Evolutionary conservation across 92 coral and sea anemone genomes (phyloP), one percentile per base, ranked within the genome.

Genomic region (Palythoa grandiflora): DNA sequence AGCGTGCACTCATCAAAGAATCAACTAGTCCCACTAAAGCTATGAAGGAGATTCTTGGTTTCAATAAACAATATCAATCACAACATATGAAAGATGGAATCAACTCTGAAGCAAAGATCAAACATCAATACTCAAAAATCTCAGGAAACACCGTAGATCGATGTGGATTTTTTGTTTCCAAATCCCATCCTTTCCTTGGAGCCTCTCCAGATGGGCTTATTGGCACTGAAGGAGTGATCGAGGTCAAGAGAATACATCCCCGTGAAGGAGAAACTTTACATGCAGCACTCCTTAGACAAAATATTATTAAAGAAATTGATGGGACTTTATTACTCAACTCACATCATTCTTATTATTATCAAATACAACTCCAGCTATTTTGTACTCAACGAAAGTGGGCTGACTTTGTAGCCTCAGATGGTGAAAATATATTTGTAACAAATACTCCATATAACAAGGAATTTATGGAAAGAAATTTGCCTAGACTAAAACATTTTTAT

Each of bases 171-270:
- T 89, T 92, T 89, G 88, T 92, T 74, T 92, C 94, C 48, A 85
- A 83, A 71, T 51, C 85, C 20, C 73, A 87, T 72, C 92, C 92
- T 47, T 92, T 72, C 54, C 84, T 92, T 38, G 92, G 92, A 48
- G 94, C 94, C 40, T 78, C 94, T 53, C 94, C 92, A 12, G 94
- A 92, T 92, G 94, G 94, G 38, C 79, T 92, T 48, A 55, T 86
- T 15, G 88, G 85, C 52, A 11, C 68, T 20, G 88, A 92, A 38
- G 92, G 94, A 63, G 16, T 77, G 6, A 85, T 89, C 61, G 92
- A 92, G 66, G 92, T 89, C 37, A 92, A 89, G 75, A 71, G 68
- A 86, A 77, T 92, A 17, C 90, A 85, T 66, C 92, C 92, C 19
- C 57, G 50, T 53, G 57, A 80, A 9, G 68, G 72, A 17, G 90